Base-by-base conservation (phyloP, 1,140 invertebrate genomes). In the Aricia agestis region DNA sequence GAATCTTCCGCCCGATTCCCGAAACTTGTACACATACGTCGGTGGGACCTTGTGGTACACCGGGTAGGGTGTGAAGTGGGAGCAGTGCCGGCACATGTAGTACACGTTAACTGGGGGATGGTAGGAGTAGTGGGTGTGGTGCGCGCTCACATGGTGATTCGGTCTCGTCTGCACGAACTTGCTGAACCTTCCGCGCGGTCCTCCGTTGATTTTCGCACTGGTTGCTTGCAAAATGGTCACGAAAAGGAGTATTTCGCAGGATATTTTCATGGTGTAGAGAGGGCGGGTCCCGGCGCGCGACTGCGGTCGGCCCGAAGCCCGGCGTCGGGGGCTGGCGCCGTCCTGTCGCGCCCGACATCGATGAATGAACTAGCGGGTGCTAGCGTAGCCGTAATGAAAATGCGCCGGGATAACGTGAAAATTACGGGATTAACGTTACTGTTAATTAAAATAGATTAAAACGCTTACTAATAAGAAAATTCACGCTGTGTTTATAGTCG, bases 11-110 rank as follows among this genome's bases (percentile, higher is more conserved):
- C 74, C 78, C 11, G 80, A 84, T 71, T 89, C 88, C 9, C 83
- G 78, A 72, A 85, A 90, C 57, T 79, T 83, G 69, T 88, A 90
- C 5, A 89, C 82, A 68, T 90, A 90, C 0, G 85, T 80, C 0
- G 89, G 89, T 36, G 81, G 83, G 6, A 81, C 63, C 63, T 80
- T 80, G 41, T 88, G 83, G 74, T 83, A 91, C 32, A 89, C 87
- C 2, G 89, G 89, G 58, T 89, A 91, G 13, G 78, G 70, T 7
- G 76, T 73, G 9, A 82, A 77, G 31, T 80, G 71, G 1, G 82
- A 73, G 68, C 89, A 91, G 63, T 79, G 78, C 2, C 82, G 82
- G 58, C 89, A 90, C 73, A 83, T 81, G 71, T 77, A 90, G 67
- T 79, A 70, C 59, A 91, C 82, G 63, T 80, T 75, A 31, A 41